Evolutionary conservation across 2,888 invertebrate species (phyloP).

Genomic region (Apodemia zela): DNA sequence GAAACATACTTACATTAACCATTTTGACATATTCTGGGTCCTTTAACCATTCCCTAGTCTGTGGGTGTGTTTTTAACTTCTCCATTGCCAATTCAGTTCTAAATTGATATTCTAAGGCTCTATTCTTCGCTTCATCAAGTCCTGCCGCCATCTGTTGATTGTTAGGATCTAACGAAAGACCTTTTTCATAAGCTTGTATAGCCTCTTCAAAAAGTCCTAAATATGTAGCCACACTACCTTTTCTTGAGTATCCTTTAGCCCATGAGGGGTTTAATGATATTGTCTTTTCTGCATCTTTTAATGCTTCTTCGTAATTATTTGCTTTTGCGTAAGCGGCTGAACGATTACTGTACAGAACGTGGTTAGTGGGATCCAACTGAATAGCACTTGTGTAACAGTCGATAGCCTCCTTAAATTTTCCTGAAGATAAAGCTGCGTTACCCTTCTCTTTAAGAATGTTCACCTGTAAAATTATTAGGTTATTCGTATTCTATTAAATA

Average conservation of each 20-base stretch:
- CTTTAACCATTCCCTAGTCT: conserved; percentile 84
- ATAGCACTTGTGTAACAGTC: conserved; percentile 91
- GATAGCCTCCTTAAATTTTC: conserved; percentile 89
- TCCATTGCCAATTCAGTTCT: conserved; percentile 63
- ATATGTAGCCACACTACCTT: conserved; percentile 91
- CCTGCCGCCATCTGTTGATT: conserved; percentile 86
- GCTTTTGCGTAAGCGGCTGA: conserved; percentile 94
- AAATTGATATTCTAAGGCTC: conserved; percentile 39
- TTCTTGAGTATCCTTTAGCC: conserved; percentile 94
- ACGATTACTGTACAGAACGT: conserved; percentile 94
- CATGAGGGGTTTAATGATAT: conserved; percentile 90
- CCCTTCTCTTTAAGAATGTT: conserved; percentile 92
- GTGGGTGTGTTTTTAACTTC: conserved; percentile 84
- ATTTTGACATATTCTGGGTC: conserved; percentile 87
- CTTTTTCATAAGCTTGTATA: conserved; percentile 85
- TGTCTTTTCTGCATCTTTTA: conserved; percentile 92
- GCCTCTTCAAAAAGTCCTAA: conserved; percentile 88
- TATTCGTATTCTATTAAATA: conserved; percentile 27
- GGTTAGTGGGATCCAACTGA: conserved; percentile 87
- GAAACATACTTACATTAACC: conserved; percentile 62
- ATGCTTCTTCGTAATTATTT: conserved; percentile 85
- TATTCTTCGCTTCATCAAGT: conserved; percentile 81
- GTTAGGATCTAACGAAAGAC: conserved; percentile 85
- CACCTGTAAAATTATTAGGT: conserved; percentile 79
- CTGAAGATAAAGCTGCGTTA: conserved; percentile 89